These are phyloP conservation scores for Cryptotermes secundus DNA, from an alignment of 1,140 invertebrate genomes.

Conservation along the genomic window DNA sequence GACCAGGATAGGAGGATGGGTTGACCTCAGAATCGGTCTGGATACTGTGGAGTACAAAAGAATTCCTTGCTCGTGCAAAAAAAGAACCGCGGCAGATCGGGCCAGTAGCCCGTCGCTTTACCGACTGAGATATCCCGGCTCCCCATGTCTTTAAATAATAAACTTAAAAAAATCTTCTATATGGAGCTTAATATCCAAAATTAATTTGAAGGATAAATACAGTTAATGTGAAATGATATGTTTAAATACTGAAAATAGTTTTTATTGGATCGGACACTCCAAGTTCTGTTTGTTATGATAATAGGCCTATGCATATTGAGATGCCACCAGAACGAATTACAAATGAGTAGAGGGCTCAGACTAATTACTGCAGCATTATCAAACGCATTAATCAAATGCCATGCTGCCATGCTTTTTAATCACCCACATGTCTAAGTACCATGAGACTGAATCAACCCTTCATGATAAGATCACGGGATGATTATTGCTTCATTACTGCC, in stretches of 20 bases:
- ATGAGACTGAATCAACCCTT: background rate
- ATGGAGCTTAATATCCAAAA: background rate
- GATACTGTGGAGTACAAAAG: too few species aligned
- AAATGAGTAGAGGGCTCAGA: background rate
- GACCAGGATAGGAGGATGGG: too few species aligned
- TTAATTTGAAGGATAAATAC: background rate
- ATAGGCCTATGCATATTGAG: background rate
- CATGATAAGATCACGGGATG: background rate
- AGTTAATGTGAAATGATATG: background rate
- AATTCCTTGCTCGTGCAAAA: too few species aligned
- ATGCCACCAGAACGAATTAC: background rate
- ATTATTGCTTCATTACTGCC: background rate
- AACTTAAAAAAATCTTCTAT: too few species aligned
- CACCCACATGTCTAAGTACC: background rate
- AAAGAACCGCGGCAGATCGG: too few species aligned
- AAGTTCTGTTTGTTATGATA: background rate
- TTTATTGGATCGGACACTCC: background rate
- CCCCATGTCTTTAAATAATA: too few species aligned
- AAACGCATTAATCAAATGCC: background rate
- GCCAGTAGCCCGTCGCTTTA: too few species aligned
- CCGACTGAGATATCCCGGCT: too few species aligned
- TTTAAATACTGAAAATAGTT: too few species aligned
- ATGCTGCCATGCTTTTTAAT: background rate
- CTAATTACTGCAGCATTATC: constrained; percentile 10
- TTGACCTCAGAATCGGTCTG: too few species aligned